Conservation (phyloP, 2,888 invertebrate species). For the Pyralis farinalis region DNA sequence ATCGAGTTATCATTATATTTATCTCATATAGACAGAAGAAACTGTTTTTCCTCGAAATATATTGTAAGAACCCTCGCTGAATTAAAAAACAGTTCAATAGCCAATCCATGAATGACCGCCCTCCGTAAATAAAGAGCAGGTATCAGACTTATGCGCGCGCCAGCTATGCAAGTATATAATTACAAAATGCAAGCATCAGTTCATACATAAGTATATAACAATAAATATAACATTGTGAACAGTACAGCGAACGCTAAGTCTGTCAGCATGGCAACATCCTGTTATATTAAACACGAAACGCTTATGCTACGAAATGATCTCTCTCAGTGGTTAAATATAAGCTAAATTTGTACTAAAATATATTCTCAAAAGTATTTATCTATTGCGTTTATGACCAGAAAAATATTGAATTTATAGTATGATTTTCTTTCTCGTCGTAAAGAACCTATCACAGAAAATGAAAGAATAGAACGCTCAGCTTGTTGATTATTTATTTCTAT, state of each 20-base stretch:
- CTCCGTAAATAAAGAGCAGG: slow-evolving; percentile 40
- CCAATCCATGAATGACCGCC: slow-evolving; percentile 12
- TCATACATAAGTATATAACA: slow-evolving; percentile 35
- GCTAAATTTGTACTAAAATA: slow-evolving; percentile 43
- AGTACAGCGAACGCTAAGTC: slow-evolving; percentile 18
- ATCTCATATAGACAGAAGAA: too few species aligned
- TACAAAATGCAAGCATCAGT: slow-evolving; percentile 63
- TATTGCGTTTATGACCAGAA: too few species aligned
- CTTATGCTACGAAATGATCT: slow-evolving; percentile 67
- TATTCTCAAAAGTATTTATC: slow-evolving; percentile 27
- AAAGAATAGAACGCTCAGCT: too few species aligned
- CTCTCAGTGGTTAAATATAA: slow-evolving; percentile 64
- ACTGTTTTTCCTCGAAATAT: too few species aligned
- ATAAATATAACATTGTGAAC: slow-evolving; percentile 25
- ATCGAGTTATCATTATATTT: too few species aligned
- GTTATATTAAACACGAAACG: slow-evolving; percentile 42
- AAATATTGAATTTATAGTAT: too few species aligned
- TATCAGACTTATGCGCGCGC: slow-evolving; percentile 40
- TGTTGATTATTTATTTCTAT: too few species aligned
- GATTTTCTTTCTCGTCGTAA: too few species aligned
- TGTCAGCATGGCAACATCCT: slow-evolving; percentile 65
- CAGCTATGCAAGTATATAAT: slow-evolving; percentile 40
- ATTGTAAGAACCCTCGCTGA: too few species aligned
- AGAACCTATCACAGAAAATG: too few species aligned
- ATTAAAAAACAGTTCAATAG: too few species aligned